Evolutionary conservation across 2,888 invertebrate genomes (phyloP).

Genomic region (Periphyllus acericola): DNA sequence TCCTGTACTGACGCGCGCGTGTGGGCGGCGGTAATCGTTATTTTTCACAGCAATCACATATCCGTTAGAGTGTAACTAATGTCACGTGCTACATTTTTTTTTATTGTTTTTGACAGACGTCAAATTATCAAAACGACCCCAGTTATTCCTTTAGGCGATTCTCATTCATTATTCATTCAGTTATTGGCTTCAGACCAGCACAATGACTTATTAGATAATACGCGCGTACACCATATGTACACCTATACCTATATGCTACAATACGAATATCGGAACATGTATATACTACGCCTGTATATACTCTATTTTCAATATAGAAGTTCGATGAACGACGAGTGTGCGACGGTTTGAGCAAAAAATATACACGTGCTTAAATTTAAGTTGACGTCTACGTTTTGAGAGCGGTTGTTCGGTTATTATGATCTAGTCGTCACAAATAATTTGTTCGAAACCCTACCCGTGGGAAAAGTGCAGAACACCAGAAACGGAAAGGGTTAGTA

Average conservation of each 20-base stretch:
- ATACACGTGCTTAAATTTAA: neutral
- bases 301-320: neutral
- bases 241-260: too few relatives aligned
- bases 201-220: neutral
- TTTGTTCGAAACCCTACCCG: too few relatives aligned
- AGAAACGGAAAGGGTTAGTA: too few relatives aligned
- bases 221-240: neutral
- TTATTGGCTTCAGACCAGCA: conserved; percentile 16
- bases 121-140: conserved; percentile 29
- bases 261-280: too few relatives aligned
- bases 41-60: conserved; percentile 32
- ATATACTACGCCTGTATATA: too few relatives aligned
- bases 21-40: conserved; percentile 25
- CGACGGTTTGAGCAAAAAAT: neutral
- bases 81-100: conserved; percentile 5
- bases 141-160: neutral
- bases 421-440: too few relatives aligned
- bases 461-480: too few relatives aligned
- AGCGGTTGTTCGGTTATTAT: too few relatives aligned
- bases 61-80: neutral
- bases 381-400: too few relatives aligned
- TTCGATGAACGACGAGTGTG: neutral
- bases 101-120: conserved; percentile 52
- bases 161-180: conserved; percentile 31
- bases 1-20: neutral